A percentile compares a stretch with the other conserved stretches of the same genome.
Evolutionary conservation across 1,140 invertebrate genomes (phyloP).

Genomic region (Pachypeltis micranthus): DNA sequence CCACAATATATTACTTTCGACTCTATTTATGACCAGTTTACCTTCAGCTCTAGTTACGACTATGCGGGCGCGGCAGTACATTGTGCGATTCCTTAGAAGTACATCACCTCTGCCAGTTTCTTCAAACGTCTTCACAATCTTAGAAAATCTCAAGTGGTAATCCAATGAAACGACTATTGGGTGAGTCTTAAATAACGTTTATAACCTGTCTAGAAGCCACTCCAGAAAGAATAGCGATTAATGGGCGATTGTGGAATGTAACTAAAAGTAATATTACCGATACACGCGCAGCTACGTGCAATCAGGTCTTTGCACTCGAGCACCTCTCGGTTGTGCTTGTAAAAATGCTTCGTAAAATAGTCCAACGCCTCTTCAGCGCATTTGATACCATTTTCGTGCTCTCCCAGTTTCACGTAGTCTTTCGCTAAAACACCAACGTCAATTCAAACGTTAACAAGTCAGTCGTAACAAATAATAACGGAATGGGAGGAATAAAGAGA

Average conservation of each 20-base stretch:
- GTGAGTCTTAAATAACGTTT: neutral
- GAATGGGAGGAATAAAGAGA: too few relatives aligned
- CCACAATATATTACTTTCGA: too few relatives aligned
- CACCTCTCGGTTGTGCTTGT: slow-evolving; percentile 39
- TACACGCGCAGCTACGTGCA: slow-evolving; percentile 37
- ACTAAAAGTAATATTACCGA: neutral
- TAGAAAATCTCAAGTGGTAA: neutral
- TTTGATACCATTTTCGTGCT: slow-evolving; percentile 35
- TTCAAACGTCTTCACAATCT: too few relatives aligned
- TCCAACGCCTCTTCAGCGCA: slow-evolving; percentile 36
- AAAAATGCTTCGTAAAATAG: slow-evolving; percentile 36
- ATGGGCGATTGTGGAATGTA: neutral
- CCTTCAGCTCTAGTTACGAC: too few relatives aligned
- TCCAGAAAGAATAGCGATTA: neutral
- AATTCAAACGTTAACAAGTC: neutral
- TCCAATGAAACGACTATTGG: neutral
- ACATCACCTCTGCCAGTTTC: too few relatives aligned
- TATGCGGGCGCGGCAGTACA: too few relatives aligned
- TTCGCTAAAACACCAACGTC: slow-evolving; percentile 26
- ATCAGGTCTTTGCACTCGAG: slow-evolving; percentile 39
- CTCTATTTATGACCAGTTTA: too few relatives aligned
- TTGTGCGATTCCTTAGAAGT: too few relatives aligned
- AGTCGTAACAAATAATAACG: neutral
- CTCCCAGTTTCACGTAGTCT: slow-evolving; percentile 25
- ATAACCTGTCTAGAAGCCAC: neutral